Percentiles rank a stretch among this genome's conserved stretches.
Conservation (phyloP, 2,888 invertebrate genomes). For the Sturmia bella region DNA sequence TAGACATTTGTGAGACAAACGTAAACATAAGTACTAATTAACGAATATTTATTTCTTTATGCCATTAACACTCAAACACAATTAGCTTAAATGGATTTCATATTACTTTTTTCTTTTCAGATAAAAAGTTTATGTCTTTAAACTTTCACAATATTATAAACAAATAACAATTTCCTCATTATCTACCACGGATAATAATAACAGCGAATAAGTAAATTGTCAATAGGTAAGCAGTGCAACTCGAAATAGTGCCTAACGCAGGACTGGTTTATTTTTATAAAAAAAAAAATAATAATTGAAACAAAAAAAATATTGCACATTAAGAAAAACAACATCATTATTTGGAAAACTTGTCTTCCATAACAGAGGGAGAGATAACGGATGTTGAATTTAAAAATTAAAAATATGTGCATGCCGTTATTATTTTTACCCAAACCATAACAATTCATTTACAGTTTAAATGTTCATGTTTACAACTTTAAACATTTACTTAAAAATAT, state of each 20-base stretch:
- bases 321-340: constrained; percentile 37
- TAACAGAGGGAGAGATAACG: constrained; percentile 19
- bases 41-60: constrained; percentile 32
- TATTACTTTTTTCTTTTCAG: not conserved
- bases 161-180: constrained; percentile 61
- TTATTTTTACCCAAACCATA: too few relatives aligned
- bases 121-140: constrained; percentile 30
- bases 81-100: constrained; percentile 9
- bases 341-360: constrained; percentile 55
- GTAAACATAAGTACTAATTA: constrained; percentile 21
- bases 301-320: constrained; percentile 33
- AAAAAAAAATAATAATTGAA: constrained; percentile 21
- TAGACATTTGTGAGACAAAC: not conserved
- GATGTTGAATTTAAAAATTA: not conserved
- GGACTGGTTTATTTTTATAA: constrained; percentile 47
- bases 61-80: constrained; percentile 33
- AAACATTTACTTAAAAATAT: too few relatives aligned
- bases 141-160: constrained; percentile 52
- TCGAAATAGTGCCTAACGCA: constrained; percentile 18
- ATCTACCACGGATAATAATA: constrained; percentile 39
- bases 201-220: constrained; percentile 52
- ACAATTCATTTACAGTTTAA: too few relatives aligned
- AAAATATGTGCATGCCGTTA: not conserved
- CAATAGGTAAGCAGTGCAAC: constrained; percentile 62
- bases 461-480: too few relatives aligned